Conservation (phyloP, 2,888 invertebrate genomes). For the Ophion obscuratus region DNA sequence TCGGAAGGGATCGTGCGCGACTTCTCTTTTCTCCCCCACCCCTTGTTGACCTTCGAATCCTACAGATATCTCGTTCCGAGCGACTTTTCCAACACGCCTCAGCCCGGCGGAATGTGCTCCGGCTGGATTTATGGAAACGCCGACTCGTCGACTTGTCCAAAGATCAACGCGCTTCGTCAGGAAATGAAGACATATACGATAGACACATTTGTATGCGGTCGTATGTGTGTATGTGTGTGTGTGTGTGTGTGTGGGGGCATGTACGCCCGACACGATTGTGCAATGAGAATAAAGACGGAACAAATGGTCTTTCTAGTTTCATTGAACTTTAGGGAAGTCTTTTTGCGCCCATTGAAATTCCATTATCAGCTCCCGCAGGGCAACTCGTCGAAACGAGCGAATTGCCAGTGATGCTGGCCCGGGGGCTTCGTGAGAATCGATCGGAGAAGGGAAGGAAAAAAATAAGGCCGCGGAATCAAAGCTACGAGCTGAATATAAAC, state of each 20-base stretch:
- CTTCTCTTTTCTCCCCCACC: not conserved
- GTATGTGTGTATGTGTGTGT: not conserved
- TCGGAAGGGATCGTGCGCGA: not conserved
- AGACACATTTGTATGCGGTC: constrained; percentile 1
- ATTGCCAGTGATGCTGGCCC: not conserved
- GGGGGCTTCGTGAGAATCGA: not conserved
- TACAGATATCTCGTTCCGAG: not conserved
- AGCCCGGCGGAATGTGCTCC: not conserved
- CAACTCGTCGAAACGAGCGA: not conserved
- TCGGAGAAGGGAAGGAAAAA: not conserved
- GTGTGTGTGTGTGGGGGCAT: too few relatives aligned
- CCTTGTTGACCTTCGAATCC: not conserved
- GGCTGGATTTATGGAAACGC: constrained; percentile 6
- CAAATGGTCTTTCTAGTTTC: constrained; percentile 62
- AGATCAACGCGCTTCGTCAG: not conserved
- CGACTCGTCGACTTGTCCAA: not conserved
- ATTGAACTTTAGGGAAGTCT: constrained; percentile 56
- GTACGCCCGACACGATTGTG: constrained; percentile 49
- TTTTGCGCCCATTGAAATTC: constrained; percentile 14
- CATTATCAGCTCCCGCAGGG: constrained; percentile 14
- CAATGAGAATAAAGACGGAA: constrained; percentile 65
- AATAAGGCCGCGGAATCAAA: not conserved
- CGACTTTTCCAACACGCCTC: constrained; percentile 7
- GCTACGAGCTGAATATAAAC: not conserved
- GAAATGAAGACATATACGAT: constrained; percentile 6